Evolutionary conservation across 2,888 invertebrate genomes (phyloP), one percentile per base, ranked within the genome.

Genomic region (Pollenia griseotomentosa): DNA sequence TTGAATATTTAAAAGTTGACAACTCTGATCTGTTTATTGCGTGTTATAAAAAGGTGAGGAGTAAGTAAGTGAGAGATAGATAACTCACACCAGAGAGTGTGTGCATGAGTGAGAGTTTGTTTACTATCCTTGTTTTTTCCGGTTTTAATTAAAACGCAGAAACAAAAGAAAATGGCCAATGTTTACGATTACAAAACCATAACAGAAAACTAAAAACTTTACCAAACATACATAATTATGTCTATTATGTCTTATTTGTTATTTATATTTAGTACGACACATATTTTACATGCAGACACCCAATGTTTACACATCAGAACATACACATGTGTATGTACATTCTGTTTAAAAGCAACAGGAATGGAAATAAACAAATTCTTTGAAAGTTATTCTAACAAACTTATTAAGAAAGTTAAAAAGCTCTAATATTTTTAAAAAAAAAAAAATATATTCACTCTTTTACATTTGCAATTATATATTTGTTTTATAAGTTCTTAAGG

Each of bases 211-310:
- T 12, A 19, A 46, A 65, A 65, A 46, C 2, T 19, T 33, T 4
- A 65, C 7, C 19, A 19, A 65, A 65, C 23, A 65, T 65, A 46
- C 46, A 65, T 46, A 44, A 65, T 65, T 65, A 42, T 44, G 65
- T 46, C 2, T 65, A 42, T 65, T 65, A 42, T 44, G 65, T 46
- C 2, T 65, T 44, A 42, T 63, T 44, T 42, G 63, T 42, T 42
- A 63, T 63, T 63, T 63, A 16, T 63, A 65, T 33, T 33, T 4
- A 33, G 65, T 12, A 19, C 23, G 65, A 65, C 65, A 65, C 19
- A 65, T n/a, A 65, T 10, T 19, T 16, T 19, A 3, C 16, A 55
- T 11, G 16, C 19, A 16, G n/a, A 55, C 3, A 16, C 16, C 16
- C 9, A 9, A 16, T 55, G 10, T 16, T 10, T 10, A 55, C 14